A percentile compares a stretch with the other conserved stretches of the same genome.
Evolutionary conservation across 2,797 vertebrate species (phyloP).

Genomic region (Melopsittacus undulatus): DNA sequence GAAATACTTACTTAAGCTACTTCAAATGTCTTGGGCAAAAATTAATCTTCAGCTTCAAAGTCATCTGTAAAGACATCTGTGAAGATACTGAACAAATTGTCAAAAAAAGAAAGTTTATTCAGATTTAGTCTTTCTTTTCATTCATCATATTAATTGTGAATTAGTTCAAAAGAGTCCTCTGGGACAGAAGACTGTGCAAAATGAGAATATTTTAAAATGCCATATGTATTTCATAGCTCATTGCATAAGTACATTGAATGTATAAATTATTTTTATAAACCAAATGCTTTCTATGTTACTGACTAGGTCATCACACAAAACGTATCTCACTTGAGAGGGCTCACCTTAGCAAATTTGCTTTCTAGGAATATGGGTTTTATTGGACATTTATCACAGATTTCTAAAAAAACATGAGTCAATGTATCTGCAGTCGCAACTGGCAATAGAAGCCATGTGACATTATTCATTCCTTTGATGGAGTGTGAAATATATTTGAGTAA

Average conservation of each 20-base stretch:
- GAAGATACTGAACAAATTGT: background rate
- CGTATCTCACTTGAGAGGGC: background rate
- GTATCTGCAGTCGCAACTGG: background rate
- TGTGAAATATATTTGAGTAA: background rate
- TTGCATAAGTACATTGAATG: background rate
- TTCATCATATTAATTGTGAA: background rate
- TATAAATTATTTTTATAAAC: background rate
- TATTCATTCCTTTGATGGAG: background rate
- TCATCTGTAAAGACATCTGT: background rate
- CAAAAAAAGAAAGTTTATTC: background rate
- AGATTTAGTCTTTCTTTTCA: background rate
- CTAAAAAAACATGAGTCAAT: background rate
- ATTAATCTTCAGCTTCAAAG: background rate
- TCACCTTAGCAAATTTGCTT: background rate
- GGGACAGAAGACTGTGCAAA: background rate
- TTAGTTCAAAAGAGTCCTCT: background rate
- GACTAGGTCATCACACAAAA: background rate
- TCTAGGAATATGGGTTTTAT: background rate
- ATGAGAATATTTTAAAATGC: background rate
- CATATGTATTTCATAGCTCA: background rate
- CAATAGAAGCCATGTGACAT: background rate
- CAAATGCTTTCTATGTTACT: background rate
- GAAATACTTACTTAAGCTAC: background rate
- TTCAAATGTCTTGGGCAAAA: background rate
- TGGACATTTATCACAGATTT: accelerated